A percentile compares a stretch with the other conserved stretches of the same genome.
Conservation (phyloP, 2,797 vertebrate species). For the Acipenser ruthenus region DNA sequence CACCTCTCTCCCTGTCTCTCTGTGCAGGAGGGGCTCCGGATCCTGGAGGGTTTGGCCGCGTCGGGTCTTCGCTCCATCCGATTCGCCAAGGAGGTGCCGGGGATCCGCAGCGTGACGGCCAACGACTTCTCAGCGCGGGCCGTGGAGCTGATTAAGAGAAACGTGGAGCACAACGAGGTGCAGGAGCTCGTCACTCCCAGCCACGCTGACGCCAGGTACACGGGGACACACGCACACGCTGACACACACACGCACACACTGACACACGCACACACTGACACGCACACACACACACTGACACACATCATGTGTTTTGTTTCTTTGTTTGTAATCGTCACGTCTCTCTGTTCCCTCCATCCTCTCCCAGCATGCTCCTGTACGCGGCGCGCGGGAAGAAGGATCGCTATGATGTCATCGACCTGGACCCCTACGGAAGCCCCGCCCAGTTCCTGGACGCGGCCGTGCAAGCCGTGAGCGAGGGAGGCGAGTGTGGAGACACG, state of each 20-base stretch:
- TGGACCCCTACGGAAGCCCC: constrained; percentile 88
- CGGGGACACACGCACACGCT: too few species aligned
- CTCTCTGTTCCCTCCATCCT: not conserved
- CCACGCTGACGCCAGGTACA: constrained; percentile 78
- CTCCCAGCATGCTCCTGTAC: constrained; percentile 77
- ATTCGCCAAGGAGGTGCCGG: constrained; percentile 81
- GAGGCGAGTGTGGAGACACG: constrained; percentile 56
- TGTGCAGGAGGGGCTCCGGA: constrained; percentile 62
- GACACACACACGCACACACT: too few species aligned
- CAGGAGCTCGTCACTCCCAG: constrained; percentile 62
- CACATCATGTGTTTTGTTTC: too few species aligned
- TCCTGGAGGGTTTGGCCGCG: constrained; percentile 81
- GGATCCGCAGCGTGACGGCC: constrained; percentile 69
- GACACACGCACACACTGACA: too few species aligned
- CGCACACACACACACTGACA: too few species aligned
- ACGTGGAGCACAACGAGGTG: constrained; percentile 66
- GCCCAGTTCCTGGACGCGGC: constrained; percentile 77
- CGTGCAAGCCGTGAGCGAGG: constrained; percentile 79
- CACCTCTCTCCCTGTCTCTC: not conserved
- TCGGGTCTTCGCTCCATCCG: constrained; percentile 83
- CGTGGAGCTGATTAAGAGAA: constrained; percentile 65
- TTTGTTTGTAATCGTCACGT: not conserved
- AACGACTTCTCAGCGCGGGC: constrained; percentile 79
- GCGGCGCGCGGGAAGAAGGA: constrained; percentile 59
- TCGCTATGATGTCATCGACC: constrained; percentile 79